A percentile compares a stretch with the other conserved stretches of the same genome.
Conservation (phyloP, 1,140 invertebrate genomes). For the Vanessa tameamea region DNA sequence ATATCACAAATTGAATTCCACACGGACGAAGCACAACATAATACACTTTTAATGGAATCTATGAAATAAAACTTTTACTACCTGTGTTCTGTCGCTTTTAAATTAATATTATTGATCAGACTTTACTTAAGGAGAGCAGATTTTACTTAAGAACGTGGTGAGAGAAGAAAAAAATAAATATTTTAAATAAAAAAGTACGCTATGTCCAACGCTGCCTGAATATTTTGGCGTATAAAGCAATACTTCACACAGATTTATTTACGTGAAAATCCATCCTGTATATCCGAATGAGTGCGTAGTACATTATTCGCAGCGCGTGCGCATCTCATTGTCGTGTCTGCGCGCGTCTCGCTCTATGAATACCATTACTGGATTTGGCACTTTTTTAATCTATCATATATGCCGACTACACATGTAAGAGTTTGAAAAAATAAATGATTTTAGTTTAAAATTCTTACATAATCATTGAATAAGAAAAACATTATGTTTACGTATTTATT, state of each 20-base stretch:
- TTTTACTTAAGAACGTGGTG: not conserved
- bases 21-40: too few species aligned
- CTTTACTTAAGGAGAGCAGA: too few species aligned
- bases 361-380: conserved; percentile 54
- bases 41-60: too few species aligned
- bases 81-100: too few species aligned
- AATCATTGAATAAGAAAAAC: too few species aligned
- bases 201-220: not conserved
- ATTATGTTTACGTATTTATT: too few species aligned
- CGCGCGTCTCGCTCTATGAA: conserved; percentile 56
- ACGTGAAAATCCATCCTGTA: conserved; percentile 41
- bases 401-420: conserved; percentile 37
- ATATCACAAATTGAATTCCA: too few species aligned
- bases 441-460: too few species aligned
- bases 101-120: too few species aligned
- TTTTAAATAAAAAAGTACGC: not conserved
- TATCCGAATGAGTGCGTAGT: conserved; percentile 33
- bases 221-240: not conserved
- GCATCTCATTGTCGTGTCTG: conserved; percentile 55
- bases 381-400: conserved; percentile 57
- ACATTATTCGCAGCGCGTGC: conserved; percentile 64
- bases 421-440: not conserved
- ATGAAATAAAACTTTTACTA: too few species aligned
- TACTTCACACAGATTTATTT: conserved; percentile 1
- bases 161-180: not conserved